Evolutionary conservation across 2,797 vertebrate species (phyloP), one percentile per base, ranked within the genome.

Genomic region (Aulostomus chinensis): DNA sequence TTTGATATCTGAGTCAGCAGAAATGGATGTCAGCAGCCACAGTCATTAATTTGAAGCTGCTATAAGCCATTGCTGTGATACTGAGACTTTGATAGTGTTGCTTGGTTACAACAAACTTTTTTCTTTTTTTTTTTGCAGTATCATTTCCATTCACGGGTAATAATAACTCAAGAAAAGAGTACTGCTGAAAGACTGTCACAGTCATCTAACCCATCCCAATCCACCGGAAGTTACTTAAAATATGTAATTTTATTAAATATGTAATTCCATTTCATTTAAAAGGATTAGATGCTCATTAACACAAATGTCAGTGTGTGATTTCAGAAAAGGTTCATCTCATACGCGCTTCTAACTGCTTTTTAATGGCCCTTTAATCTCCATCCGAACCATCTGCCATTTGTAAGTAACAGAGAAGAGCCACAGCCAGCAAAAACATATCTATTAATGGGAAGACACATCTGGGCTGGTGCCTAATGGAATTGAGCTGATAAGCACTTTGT

Each of bases 381-480:
- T 59, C 71, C 71, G 79, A 76, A 64, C 68, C 80, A 81, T 83
- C 81, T 86, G 80, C 76, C 71, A 51, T 45, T 21, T 77, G 58
- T 76, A 74, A 81, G 67, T 60, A 77, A 78, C 59, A 68, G 63
- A 61, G 61, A 82, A 60, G 62, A 55, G 56, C 68, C 57, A 61
- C 54, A 4, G 40, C 49, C 51, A 47, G 66, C 51, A 59, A 76
- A 68, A 76, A 77, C 60, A 61, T 25, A 64, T 75, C 54, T 70
- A 58, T 85, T 84, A 76, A 76, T 73, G 62, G 40, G 32, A 59
- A 28, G 36, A 50, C 59, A 83, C 81, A 84, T 85, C 77, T 85
- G 69, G 59, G 55, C 55, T 45, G 26, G 35, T 35, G 29, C 13
- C 49, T 81, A 72, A 78, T 63, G 48, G 62, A 55, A 51, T 11